phyloP scores from a whole-genome alignment of 2,113 vertebrate species.

The Anarrhichthys ocellatus region DNA sequence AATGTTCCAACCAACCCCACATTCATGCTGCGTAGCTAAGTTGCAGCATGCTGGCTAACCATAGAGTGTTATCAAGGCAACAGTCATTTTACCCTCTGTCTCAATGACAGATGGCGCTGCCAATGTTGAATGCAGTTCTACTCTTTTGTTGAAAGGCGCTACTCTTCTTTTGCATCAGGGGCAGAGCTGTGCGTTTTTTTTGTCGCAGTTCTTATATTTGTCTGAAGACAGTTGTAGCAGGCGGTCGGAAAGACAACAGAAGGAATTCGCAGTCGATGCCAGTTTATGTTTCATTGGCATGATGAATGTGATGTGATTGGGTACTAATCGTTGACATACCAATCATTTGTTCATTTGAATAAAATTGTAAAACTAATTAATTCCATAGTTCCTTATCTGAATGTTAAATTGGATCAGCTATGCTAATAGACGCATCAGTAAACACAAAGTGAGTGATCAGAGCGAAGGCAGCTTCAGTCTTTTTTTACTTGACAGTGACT shows the following conservation, averaged over 20 bases:
- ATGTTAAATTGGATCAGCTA: neutral
- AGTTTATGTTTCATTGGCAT: neutral
- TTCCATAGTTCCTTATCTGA: neutral
- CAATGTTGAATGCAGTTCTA: too few species aligned
- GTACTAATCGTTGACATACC: neutral
- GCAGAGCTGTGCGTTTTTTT: too few species aligned
- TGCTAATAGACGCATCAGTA: neutral
- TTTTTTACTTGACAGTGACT: neutral
- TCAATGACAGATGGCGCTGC: neutral
- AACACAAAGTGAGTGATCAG: neutral
- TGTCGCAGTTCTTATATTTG: too few species aligned
- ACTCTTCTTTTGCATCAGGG: too few species aligned
- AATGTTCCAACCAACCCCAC: neutral
- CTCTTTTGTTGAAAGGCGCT: too few species aligned
- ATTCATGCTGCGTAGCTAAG: neutral
- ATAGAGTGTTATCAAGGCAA: neutral
- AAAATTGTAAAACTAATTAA: neutral
- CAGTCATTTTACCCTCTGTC: neutral
- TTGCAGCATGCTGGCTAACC: neutral
- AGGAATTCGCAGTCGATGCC: neutral
- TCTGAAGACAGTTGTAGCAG: too few species aligned
- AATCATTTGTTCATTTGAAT: slow-evolving; percentile 4
- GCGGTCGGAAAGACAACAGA: too few species aligned
- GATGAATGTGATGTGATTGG: neutral
- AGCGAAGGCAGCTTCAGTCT: neutral